Evolutionary conservation across 2,113 vertebrate species (phyloP).

Genomic region (Rhinichthys klamathensis): DNA sequence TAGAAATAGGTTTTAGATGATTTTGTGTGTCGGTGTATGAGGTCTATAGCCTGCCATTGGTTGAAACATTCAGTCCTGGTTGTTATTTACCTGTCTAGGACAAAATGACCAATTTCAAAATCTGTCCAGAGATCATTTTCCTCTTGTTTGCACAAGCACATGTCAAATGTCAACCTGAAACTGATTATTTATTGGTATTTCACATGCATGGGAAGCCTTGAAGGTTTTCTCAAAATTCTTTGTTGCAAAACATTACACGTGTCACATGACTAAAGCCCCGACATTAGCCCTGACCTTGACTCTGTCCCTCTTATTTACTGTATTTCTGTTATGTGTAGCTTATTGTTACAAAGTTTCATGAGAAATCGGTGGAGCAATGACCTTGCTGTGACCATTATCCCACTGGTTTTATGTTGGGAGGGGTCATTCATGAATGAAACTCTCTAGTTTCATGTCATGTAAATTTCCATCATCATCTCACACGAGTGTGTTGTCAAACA

Average conservation of each 20-base stretch:
- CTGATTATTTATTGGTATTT: background rate
- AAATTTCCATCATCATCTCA: background rate
- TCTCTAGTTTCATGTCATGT: no score
- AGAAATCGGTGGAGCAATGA: background rate
- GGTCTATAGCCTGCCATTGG: background rate
- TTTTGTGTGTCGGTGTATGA: background rate
- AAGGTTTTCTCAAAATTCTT: background rate
- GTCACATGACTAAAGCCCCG: background rate
- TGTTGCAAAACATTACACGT: background rate
- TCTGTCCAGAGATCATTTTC: background rate
- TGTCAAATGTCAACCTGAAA: background rate
- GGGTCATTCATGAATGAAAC: background rate
- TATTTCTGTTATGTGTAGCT: background rate
- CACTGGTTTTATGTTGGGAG: background rate
- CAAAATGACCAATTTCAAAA: background rate
- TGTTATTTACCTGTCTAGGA: constrained; percentile 13
- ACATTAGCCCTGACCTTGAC: background rate
- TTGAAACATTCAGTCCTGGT: background rate
- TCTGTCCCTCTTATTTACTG: background rate
- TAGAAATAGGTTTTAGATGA: background rate
- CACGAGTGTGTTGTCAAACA: constrained; percentile 63
- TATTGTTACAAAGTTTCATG: background rate
- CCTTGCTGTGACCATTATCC: background rate
- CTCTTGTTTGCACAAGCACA: background rate
- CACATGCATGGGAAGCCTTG: background rate